Conservation (phyloP, 37 sponge, comb jelly and placozoan genomes). For the Haliclona indistincta region DNA sequence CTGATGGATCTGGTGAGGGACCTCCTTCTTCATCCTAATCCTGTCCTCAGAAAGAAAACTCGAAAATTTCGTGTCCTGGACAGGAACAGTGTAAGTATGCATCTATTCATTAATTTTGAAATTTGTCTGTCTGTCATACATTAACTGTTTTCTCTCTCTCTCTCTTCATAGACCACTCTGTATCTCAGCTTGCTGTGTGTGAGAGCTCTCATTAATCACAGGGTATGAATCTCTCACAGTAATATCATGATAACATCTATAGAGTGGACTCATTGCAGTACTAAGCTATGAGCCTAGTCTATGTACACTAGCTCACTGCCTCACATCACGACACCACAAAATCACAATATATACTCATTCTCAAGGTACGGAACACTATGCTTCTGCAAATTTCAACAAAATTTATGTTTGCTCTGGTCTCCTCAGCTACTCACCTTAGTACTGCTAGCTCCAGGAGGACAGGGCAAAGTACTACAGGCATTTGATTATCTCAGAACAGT, state of each 20-base stretch:
- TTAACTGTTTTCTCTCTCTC: too few species aligned
- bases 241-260: background rate
- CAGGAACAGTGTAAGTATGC: slow-evolving; percentile 59
- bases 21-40: slow-evolving; percentile 39
- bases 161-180: slow-evolving; percentile 39
- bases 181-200: slow-evolving; percentile 68
- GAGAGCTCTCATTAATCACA: slow-evolving; percentile 68
- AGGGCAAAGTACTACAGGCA: too few species aligned
- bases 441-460: too few species aligned
- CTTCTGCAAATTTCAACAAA: too few species aligned
- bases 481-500: too few species aligned
- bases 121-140: background rate
- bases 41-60: slow-evolving; percentile 53
- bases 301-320: slow-evolving; percentile 42
- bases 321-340: slow-evolving; percentile 23
- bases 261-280: slow-evolving; percentile 79
- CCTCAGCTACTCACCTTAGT: too few species aligned
- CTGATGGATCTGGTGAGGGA: slow-evolving; percentile 76
- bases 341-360: slow-evolving; percentile 42
- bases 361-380: too few species aligned
- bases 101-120: background rate
- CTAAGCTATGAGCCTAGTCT: slow-evolving; percentile 68
- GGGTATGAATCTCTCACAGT: slow-evolving; percentile 42
- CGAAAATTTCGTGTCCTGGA: slow-evolving; percentile 49
- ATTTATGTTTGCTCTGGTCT: too few species aligned